These are phyloP conservation scores for Lerista edwardsae DNA, from an alignment of 2,797 vertebrate genomes.

Conservation along the genomic window DNA sequence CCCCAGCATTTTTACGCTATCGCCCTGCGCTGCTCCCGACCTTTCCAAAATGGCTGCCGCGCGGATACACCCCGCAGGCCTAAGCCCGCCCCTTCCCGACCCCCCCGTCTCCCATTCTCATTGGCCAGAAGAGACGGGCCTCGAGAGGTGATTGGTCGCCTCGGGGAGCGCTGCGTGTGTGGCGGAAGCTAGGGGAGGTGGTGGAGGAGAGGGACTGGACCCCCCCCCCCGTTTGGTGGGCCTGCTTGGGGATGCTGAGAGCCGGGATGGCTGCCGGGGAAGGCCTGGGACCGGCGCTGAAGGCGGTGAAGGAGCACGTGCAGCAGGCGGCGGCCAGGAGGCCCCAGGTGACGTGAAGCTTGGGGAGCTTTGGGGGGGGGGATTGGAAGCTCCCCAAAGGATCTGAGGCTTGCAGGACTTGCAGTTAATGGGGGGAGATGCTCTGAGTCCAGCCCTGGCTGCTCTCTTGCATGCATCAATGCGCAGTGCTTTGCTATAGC, in stretches of 20 bases:
- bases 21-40: not conserved
- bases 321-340: slow-evolving; percentile 89
- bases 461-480: too few relatives aligned
- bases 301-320: slow-evolving; percentile 87
- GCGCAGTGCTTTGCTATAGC: too few relatives aligned
- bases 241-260: slow-evolving; percentile 81
- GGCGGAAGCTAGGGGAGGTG: slow-evolving; percentile 38
- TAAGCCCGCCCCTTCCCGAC: rapidly evolving
- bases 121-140: slow-evolving; percentile 50
- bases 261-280: slow-evolving; percentile 90
- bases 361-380: rapidly evolving
- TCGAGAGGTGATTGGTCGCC: slow-evolving; percentile 41
- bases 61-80: not conserved
- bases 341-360: slow-evolving; percentile 84
- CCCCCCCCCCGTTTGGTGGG: too few relatives aligned
- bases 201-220: too few relatives aligned
- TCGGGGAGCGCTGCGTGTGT: slow-evolving; percentile 1
- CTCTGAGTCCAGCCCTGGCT: too few relatives aligned
- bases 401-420: not conserved
- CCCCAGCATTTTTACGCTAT: too few relatives aligned
- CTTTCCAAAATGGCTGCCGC: slow-evolving; percentile 60
- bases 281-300: slow-evolving; percentile 83
- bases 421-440: too few relatives aligned
- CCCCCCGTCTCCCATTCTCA: rapidly evolving
- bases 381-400: not conserved